Evolutionary conservation across 2,113 vertebrate genomes (phyloP).

Genomic region (Poeciliopsis retropinna): DNA sequence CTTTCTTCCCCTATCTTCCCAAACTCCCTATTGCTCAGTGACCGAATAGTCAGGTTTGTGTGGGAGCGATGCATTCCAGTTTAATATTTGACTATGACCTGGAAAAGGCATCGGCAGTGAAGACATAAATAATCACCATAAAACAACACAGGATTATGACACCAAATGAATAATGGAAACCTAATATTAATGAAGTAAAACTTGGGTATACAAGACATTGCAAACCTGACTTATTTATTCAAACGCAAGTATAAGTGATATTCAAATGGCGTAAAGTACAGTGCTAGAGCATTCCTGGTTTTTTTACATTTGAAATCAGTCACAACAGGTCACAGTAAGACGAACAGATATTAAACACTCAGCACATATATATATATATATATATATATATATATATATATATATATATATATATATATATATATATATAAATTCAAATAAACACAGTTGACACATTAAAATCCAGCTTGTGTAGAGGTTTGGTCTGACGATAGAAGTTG

Average conservation of each 20-base stretch:
- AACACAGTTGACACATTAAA: background rate
- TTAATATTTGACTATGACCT: constrained; percentile 78
- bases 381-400: no score
- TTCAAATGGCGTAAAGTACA: constrained; percentile 9
- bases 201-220: constrained; percentile 13
- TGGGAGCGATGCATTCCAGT: constrained; percentile 77
- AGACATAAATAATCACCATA: constrained; percentile 9
- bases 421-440: constrained; percentile 4
- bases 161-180: constrained; percentile 38
- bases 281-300: background rate
- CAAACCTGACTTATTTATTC: constrained; percentile 12
- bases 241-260: constrained; percentile 10
- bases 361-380: no score
- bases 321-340: background rate
- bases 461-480: constrained; percentile 10
- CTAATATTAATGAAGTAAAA: constrained; percentile 41
- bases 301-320: background rate
- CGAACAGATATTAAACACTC: background rate
- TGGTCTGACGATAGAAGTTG: background rate
- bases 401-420: no score
- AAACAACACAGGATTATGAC: constrained; percentile 48
- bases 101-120: constrained; percentile 31
- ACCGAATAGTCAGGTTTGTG: constrained; percentile 60
- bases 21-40: constrained; percentile 70
- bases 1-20: constrained; percentile 53